Conservation (phyloP, 2,888 invertebrate species). For the Limenitis camilla region DNA sequence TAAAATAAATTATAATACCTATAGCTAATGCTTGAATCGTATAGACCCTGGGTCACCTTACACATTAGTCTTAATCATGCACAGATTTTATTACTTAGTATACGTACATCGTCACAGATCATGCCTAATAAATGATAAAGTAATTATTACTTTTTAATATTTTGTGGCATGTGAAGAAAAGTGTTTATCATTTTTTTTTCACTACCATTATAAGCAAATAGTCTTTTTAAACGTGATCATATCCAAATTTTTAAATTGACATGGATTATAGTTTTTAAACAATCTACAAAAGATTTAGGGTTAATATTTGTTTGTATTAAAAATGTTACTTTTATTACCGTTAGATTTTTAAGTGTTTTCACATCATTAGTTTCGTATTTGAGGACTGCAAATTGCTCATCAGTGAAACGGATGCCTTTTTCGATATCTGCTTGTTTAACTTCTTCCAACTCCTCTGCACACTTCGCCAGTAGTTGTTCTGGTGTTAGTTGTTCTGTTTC, state of each 20-base stretch:
- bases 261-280: too few relatives aligned
- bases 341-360: slow-evolving; percentile 71
- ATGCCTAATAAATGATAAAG: too few relatives aligned
- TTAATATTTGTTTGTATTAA: too few relatives aligned
- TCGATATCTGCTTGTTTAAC: slow-evolving; percentile 60
- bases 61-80: background rate
- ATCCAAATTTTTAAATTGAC: too few relatives aligned
- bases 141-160: too few relatives aligned
- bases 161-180: too few relatives aligned
- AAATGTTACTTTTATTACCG: too few relatives aligned
- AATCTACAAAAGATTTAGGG: too few relatives aligned
- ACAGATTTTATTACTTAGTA: background rate
- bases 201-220: too few relatives aligned
- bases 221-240: too few relatives aligned
- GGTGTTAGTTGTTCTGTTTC: slow-evolving; percentile 57
- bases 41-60: slow-evolving; percentile 1
- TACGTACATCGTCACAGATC: background rate
- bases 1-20: background rate
- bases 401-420: slow-evolving; percentile 72
- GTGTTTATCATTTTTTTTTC: too few relatives aligned
- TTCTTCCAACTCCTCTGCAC: slow-evolving; percentile 51
- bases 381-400: slow-evolving; percentile 74
- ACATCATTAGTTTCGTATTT: slow-evolving; percentile 78
- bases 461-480: slow-evolving; percentile 49
- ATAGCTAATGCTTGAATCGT: background rate